Base-by-base conservation (phyloP, 2,797 vertebrate species). In the Eulemur coronatus region DNA sequence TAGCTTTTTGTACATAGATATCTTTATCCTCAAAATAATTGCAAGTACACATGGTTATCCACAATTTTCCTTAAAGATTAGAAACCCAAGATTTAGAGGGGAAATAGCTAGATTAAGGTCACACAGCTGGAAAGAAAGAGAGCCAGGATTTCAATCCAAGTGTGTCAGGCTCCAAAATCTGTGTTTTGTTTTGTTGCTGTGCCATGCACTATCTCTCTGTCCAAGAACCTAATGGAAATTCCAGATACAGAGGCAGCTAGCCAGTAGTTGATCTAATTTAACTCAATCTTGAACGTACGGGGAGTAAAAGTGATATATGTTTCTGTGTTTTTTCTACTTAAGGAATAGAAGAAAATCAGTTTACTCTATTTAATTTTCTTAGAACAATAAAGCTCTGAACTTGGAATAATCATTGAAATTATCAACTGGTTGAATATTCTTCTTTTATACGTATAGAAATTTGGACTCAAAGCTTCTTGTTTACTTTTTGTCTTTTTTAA, bases 161-260 rank as follows among this genome's bases (percentile, higher is more conserved):
- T 72, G 24, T 81, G 41, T 79, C 82, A 65, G 46, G 3, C 81
- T 96, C 85, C 82, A 82, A 82, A 90, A 65, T 50, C 70, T 72
- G 7, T 94, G 61, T 81, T 94, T 65, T 75, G 30, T 84, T 97
- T 72, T 55, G 1, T 41, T 86, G 6, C 81, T 85, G 41, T 78
- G 50, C 52, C 55, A 92, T 91, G 55, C 5, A 69, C 75, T 89
- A 17, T 93, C 82, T 96, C 65, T 97, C 46, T 89, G 76, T 88
- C 43, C 43, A 87, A 89, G 18, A 89, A 55, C 75, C 84, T 89
- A 97, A 78, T 92, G 84, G 30, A 78, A 97, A 87, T 94, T 95
- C 76, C 59, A 96, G 94, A 89, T 92, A 92, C 0, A 7, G 65
- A 96, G 46, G 61, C 67, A 96, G 55, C 57, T 70, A 65, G 78